Base-by-base conservation (phyloP, 2,888 invertebrate species). In the Phortica magna region DNA sequence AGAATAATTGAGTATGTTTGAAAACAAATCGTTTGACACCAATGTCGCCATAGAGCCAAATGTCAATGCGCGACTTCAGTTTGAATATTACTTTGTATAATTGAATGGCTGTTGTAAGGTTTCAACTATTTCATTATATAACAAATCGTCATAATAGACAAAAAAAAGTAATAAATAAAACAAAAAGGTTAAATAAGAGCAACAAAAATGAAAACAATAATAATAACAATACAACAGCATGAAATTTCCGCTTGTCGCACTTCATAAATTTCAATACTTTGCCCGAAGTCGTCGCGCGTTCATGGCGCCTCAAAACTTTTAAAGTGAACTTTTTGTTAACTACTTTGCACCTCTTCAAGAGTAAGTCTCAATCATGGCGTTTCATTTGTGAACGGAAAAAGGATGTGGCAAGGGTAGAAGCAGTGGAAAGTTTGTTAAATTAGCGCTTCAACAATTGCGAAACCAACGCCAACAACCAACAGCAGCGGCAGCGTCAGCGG, bases 211-310 rank as follows among this genome's bases (percentile, higher is more conserved):
- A 9, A 3, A 48, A 14, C 48, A 7, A 3, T 14, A 43, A 6
- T 7, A 48, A 48, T 7, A 9, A 48, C 48, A 48, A 14, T 7
- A 48, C 14, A 48, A 48, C 57, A 5, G n/a, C 39, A 14, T 48
- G 5, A 19, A 39, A 17, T 12, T 70, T 81, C 79, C 76, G 83
- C 84, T 78, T 86, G 73, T 83, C 79, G 77, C 81, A 88, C 87
- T 88, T 87, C 88, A 88, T 88, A 88, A 85, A 87, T 73, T 43
- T 61, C 19, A 61, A 61, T 48, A 14, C 14, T 14, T 48, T 14
- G 48, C 48, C 48, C 9, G 14, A 48, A 14, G 3, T 14, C 74
- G 55, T 48, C 48, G 10, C 10, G 48, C 10, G 48, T 14, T 48
- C 48, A 12, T 48, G 48, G 67, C 53, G 74, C 75, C 74, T 79